Percentiles rank a stretch among this genome's conserved stretches.
phyloP scores from a whole-genome alignment of 2,888 invertebrate genomes.

The Oscheius sp. region DNA sequence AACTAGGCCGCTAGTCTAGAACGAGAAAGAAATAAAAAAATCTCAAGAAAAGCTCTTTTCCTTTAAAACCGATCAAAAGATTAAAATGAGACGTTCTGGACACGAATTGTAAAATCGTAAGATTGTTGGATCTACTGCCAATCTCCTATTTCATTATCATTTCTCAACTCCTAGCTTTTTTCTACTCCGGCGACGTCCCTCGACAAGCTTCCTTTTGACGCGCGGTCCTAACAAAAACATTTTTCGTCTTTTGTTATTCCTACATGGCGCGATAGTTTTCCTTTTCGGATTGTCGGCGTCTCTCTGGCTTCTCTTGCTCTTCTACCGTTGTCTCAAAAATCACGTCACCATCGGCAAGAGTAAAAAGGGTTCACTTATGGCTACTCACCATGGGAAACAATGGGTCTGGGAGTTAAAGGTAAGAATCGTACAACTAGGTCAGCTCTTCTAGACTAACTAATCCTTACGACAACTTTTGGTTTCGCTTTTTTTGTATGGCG shows the following conservation, averaged over 20 bases:
- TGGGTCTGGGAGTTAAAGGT: neutral
- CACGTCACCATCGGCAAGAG: neutral
- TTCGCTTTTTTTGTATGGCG: neutral
- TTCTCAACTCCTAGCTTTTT: neutral
- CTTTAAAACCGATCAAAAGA: too few species aligned
- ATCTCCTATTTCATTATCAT: neutral
- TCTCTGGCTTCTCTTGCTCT: too few species aligned
- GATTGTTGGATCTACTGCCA: too few species aligned
- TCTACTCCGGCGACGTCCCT: neutral
- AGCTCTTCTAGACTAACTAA: neutral
- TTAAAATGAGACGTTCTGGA: too few species aligned
- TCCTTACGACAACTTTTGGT: neutral
- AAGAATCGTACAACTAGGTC: neutral
- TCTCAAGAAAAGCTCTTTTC: too few species aligned
- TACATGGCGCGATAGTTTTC: constrained; percentile 9
- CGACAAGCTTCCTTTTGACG: constrained; percentile 1
- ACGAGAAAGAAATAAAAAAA: too few species aligned
- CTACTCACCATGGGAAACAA: neutral
- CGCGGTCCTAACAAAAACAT: constrained; percentile 17
- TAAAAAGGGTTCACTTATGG: neutral
- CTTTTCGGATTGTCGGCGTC: too few species aligned
- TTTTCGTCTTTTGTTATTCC: constrained; percentile 9
- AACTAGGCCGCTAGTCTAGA: too few species aligned
- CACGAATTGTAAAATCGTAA: too few species aligned
- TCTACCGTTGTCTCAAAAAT: neutral